Conservation (phyloP, 2,113 vertebrate genomes). For the Nipponia nippon region DNA sequence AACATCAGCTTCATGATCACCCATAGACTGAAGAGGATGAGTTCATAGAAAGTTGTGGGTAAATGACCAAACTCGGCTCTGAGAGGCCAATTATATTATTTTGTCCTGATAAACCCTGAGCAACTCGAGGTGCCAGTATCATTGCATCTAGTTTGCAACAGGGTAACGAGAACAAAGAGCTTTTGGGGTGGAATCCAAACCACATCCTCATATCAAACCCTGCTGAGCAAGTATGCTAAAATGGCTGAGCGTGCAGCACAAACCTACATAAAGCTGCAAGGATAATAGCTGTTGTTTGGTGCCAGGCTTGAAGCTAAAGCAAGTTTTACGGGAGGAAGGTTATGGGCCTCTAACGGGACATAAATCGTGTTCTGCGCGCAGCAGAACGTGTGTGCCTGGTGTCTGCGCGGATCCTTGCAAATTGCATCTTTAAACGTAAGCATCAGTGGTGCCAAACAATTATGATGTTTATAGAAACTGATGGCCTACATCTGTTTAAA, state of each 20-base stretch:
- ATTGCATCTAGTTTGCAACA: neutral
- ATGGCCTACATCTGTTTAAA: slow-evolving; percentile 75
- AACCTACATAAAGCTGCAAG: neutral
- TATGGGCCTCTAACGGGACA: neutral
- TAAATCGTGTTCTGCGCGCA: neutral
- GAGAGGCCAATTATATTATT: neutral
- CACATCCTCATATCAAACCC: neutral
- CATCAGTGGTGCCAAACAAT: slow-evolving; percentile 73
- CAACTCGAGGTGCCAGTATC: neutral
- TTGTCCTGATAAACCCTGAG: neutral
- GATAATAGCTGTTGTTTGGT: neutral
- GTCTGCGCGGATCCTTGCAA: slow-evolving; percentile 55
- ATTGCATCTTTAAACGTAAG: slow-evolving; percentile 66
- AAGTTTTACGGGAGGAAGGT: neutral
- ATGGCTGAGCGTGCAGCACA: neutral
- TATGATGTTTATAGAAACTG: slow-evolving; percentile 74
- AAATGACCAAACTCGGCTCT: neutral
- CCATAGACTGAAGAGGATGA: neutral
- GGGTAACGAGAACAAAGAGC: neutral
- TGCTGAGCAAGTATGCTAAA: neutral
- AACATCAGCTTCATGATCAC: neutral
- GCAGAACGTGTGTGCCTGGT: neutral
- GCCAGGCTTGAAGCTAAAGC: slow-evolving; percentile 11
- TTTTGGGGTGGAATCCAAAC: neutral
- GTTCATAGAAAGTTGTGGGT: neutral